Evolutionary conservation across 2,797 vertebrate genomes (phyloP), one percentile per base, ranked within the genome.

Genomic region (Spheniscus humboldti): DNA sequence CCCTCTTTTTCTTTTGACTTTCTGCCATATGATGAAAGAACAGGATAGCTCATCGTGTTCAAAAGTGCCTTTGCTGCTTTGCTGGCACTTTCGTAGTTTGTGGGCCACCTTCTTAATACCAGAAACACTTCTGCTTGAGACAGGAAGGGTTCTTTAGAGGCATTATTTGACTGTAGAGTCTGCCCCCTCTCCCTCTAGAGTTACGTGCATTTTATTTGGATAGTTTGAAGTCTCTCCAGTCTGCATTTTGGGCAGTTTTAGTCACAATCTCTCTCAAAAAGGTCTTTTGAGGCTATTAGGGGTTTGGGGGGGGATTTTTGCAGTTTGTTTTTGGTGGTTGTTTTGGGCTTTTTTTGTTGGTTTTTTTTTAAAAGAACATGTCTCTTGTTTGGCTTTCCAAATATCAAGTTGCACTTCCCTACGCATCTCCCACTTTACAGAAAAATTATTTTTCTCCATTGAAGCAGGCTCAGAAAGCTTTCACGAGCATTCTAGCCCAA

Each of bases 161-260:
- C 0, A 0, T 37, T 31, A 11, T 50, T 57, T 53, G 10, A 10
- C 31, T 24, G 9, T 2, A 24, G 17, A 25, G 3, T n/a, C 11
- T 41, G 33, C 5, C 8, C 19, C 8, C 6, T 12, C 35, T 5
- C 30, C 28, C 33, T 52, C 18, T 7, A 27, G 27, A 60, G 48
- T 25, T 28, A 27, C 2, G 0, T 20, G 23, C 10, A 1, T 60
- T 63, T 86, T 24, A 4, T 71, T 60, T 8, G 11, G 4, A 12
- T 9, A 39, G 8, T 6, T 48, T 37, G 20, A 67, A 81, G 11
- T 11, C 17, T 67, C 37, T 60, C 19, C 43, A 22, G 8, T 30
- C 19, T 33, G 39, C 7, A 2, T 52, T 72, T 68, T 33, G 9
- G 31, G 55, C 30, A 17, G 5, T 24, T 71, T 50, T 22, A 69